Conservation (phyloP, 1,140 invertebrate species). For the Camponotus pennsylvanicus region DNA sequence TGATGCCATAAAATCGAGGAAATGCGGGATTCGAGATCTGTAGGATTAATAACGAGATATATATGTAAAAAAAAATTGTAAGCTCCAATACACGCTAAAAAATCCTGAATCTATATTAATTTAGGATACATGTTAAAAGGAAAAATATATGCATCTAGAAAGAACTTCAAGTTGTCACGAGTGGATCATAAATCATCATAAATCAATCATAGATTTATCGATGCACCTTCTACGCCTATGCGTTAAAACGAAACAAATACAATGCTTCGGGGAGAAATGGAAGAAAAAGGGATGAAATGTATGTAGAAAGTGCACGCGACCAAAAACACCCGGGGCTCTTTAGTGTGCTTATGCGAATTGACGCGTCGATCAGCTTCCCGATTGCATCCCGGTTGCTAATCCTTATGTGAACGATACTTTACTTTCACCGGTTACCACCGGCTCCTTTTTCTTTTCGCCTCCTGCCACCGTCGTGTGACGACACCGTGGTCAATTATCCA, state of each 20-base stretch:
- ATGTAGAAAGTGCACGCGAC: slow-evolving; percentile 13
- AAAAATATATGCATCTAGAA: background rate
- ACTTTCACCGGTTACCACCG: slow-evolving; percentile 55
- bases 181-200: background rate
- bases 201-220: background rate
- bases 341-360: slow-evolving; percentile 38
- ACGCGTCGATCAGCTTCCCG: slow-evolving; percentile 41
- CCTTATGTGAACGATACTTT: slow-evolving; percentile 55
- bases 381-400: slow-evolving; percentile 38
- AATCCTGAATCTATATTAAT: background rate
- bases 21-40: background rate
- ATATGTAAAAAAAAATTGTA: background rate
- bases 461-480: slow-evolving; percentile 48
- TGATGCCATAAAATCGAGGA: background rate
- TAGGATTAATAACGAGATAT: background rate
- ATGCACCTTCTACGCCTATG: background rate
- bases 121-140: background rate
- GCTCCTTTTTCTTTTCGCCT: slow-evolving; percentile 44
- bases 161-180: background rate
- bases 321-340: slow-evolving; percentile 1
- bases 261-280: background rate
- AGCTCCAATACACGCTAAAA: background rate
- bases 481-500: slow-evolving; percentile 57
- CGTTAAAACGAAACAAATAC: background rate
- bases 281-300: slow-evolving; percentile 7